Evolutionary conservation across 1,140 invertebrate genomes (phyloP), one percentile per base, ranked within the genome.

Genomic region (Bathynomus jamesi): DNA sequence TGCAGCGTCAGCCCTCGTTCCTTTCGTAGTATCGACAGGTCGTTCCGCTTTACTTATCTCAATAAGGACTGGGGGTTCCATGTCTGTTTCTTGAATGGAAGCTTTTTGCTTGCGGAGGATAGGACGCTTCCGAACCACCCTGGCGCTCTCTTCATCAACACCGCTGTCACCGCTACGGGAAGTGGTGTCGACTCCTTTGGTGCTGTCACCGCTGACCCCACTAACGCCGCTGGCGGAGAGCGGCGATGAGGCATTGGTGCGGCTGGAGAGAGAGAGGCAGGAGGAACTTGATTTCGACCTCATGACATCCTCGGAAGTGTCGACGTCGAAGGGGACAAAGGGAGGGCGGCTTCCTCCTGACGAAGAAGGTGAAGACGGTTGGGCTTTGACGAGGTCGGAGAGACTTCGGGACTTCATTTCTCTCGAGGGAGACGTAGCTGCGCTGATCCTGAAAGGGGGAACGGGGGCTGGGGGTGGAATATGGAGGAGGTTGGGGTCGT

Each of bases 161-260:
- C 70, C 31, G 8, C 30, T 69, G 13, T 75, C 64, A 31, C 65
- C 21, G 24, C 46, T 65, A 31, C 27, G 31, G 13, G 67, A 29
- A 28, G 27, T 29, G 3, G 67, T 71, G 24, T 77, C 75, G n/a
- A 63, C 70, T 0, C 61, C 71, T 21, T 75, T 80, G 87, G 87
- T 67, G 46, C 30, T 70, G 61, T 62, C 66, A 24, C 60, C 24
- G 73, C 32, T 65, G 81, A 80, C 21, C 82, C 78, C 69, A 76
- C 72, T 68, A 81, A 77, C 53, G 73, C 46, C 53, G 61, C 61
- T 65, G 4, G 67, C 30, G 64, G 28, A 31, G 29, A 46, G 3
- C 17, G 24, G 65, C 46, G 67, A 62, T 13, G 40, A 53, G 40
- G 40, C 40, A 53, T 53, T 53, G 5, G 40, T 53, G n/a, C 32